phyloP scores from a whole-genome alignment of 2,113 vertebrate genomes.

The Synodontis membranacea region DNA sequence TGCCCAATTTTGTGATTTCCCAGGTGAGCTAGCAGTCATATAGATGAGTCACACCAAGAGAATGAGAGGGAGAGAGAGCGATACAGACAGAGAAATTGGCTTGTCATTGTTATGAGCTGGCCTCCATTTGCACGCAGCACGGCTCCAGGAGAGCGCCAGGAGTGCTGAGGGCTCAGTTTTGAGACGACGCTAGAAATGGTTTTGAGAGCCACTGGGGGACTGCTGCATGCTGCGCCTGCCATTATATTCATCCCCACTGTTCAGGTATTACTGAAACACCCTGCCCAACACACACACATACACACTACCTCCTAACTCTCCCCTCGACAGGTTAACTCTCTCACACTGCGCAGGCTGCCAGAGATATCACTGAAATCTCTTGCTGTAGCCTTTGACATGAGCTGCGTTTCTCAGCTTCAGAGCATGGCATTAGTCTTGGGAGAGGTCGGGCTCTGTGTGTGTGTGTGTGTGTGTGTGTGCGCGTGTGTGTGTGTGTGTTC shows the following conservation, averaged over 20 bases:
- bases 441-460: not conserved
- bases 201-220: conserved; percentile 6
- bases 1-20: conserved; percentile 42
- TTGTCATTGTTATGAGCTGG: conserved; percentile 32
- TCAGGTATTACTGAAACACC: conserved; percentile 38
- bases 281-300: not conserved
- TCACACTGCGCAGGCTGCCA: conserved; percentile 17
- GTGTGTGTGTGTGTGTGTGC: not conserved
- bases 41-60: conserved; percentile 28
- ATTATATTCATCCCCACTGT: conserved; percentile 9
- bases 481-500: not conserved
- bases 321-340: conserved; percentile 23
- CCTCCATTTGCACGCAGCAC: conserved; percentile 27
- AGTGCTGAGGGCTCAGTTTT: not conserved
- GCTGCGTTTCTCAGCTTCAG: conserved; percentile 14
- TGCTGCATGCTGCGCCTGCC: not conserved
- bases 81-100: conserved; percentile 30
- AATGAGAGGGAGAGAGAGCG: conserved; percentile 1
- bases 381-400: conserved; percentile 28
- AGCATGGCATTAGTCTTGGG: conserved; percentile 16
- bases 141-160: conserved; percentile 23
- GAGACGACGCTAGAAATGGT: not conserved
- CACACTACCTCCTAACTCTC: not conserved
- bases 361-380: conserved; percentile 32
- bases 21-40: conserved; percentile 40